Percentiles rank a stretch among this genome's conserved stretches.
Conservation (phyloP, 2,113 vertebrate species). For the Phrynocephalus versicolor region DNA sequence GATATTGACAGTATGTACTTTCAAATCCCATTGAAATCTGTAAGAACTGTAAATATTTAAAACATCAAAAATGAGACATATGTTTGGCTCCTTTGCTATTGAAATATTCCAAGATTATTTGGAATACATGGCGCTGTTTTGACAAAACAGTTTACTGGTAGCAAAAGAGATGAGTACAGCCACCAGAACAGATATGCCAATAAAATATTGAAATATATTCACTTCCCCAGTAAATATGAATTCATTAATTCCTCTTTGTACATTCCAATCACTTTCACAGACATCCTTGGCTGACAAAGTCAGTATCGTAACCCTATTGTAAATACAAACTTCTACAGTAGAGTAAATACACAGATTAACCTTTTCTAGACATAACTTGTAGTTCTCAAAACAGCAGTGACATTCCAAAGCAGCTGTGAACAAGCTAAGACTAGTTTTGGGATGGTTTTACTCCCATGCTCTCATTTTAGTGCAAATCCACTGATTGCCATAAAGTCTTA, state of each 20-base stretch:
- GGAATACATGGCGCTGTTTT: conserved; percentile 36
- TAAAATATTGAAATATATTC: conserved; percentile 46
- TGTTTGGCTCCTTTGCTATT: neutral
- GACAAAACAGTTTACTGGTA: conserved; percentile 33
- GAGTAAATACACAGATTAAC: conserved; percentile 76
- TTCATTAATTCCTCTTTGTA: conserved; percentile 69
- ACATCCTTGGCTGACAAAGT: conserved; percentile 73
- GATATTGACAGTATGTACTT: neutral
- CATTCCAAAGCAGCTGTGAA: conserved; percentile 63
- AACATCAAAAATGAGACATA: neutral
- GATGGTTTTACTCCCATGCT: conserved; percentile 28
- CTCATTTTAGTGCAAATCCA: conserved; percentile 18
- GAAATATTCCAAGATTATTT: conserved; percentile 3
- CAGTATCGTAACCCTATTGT: conserved; percentile 73
- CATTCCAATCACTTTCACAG: conserved; percentile 72
- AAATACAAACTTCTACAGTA: conserved; percentile 75
- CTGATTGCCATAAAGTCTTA: no score
- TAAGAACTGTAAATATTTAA: neutral
- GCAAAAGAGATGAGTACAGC: conserved; percentile 40
- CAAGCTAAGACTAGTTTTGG: conserved; percentile 53
- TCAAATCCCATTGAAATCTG: neutral
- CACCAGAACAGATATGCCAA: conserved; percentile 16
- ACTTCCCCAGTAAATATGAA: conserved; percentile 68
- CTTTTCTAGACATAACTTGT: conserved; percentile 71
- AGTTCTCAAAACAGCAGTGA: conserved; percentile 71